A percentile compares a stretch with the other conserved stretches of the same genome.
Conservation (phyloP, 2,113 vertebrate species). For the Recurvirostra avosetta region DNA sequence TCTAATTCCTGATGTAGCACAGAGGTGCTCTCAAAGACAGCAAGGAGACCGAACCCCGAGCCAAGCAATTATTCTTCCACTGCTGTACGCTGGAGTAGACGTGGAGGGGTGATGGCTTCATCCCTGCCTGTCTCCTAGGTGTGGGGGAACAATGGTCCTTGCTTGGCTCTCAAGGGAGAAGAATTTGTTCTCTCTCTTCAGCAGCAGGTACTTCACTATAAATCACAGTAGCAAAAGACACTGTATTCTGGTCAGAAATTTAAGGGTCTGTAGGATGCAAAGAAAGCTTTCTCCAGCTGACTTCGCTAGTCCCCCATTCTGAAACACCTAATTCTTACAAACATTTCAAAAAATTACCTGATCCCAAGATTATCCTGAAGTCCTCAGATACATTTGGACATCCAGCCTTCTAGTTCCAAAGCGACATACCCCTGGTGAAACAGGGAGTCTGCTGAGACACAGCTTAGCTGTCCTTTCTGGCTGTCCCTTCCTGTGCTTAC, state of each 20-base stretch:
- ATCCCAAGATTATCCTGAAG: background rate
- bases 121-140: background rate
- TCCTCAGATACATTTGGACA: background rate
- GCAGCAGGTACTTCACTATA: background rate
- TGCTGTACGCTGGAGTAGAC: background rate
- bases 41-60: background rate
- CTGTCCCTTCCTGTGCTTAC: background rate
- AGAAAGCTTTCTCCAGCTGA: background rate
- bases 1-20: background rate
- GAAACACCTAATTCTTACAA: background rate
- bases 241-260: background rate
- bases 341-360: background rate
- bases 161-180: background rate
- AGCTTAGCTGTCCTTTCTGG: background rate
- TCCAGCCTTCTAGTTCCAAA: background rate
- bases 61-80: background rate
- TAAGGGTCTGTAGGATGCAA: background rate
- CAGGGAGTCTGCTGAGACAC: background rate
- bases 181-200: background rate
- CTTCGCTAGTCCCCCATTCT: background rate
- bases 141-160: background rate
- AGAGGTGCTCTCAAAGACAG: background rate
- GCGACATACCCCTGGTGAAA: accelerated
- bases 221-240: background rate
- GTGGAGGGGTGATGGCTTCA: background rate